These are phyloP conservation scores for Tachina fera DNA, from an alignment of 2,888 invertebrate species.

Conservation along the genomic window DNA sequence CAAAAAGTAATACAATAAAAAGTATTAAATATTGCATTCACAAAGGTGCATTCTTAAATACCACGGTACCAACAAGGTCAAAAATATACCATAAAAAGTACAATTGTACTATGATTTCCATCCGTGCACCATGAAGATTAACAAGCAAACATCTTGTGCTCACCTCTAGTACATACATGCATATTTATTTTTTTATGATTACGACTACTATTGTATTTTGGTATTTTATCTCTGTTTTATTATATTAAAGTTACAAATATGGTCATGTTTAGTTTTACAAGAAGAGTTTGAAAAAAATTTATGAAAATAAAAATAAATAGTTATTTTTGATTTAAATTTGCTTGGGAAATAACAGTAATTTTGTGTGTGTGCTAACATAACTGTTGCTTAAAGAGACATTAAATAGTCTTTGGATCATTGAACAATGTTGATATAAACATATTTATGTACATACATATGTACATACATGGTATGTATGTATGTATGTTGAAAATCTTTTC, in stretches of 20 bases:
- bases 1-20: no score
- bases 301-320: constrained; percentile 7
- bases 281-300: constrained; percentile 15
- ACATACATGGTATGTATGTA: no score
- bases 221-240: constrained; percentile 14
- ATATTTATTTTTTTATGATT: constrained; percentile 10
- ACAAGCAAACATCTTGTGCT: no score
- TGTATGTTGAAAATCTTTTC: background rate
- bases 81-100: no score
- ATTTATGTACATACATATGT: no score
- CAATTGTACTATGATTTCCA: no score
- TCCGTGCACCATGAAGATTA: no score
- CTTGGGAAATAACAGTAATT: background rate
- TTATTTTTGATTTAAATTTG: background rate
- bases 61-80: no score
- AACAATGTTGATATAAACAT: no score
- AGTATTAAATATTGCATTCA: no score
- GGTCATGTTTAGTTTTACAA: constrained; percentile 68
- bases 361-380: background rate
- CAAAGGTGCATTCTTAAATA: no score
- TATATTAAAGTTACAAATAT: constrained; percentile 51
- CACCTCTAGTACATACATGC: no score
- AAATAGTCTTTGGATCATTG: constrained; percentile 47
- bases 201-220: background rate
- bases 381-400: constrained; percentile 35